Base-by-base conservation (phyloP, 2,113 vertebrate species). In the Onychorhynchus coronatus region DNA sequence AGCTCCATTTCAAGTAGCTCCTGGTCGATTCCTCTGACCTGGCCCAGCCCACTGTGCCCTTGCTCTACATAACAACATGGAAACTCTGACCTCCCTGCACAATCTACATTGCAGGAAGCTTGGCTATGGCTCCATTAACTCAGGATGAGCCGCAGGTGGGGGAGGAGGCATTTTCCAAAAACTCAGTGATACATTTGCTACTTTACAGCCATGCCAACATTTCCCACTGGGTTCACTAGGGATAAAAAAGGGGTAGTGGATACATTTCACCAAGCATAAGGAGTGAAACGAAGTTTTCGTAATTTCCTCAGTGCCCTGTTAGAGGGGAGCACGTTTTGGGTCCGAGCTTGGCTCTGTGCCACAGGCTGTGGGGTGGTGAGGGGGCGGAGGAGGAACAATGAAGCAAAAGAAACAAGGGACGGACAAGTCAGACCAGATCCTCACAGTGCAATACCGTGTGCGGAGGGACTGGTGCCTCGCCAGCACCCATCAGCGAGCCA, bases 401-500 rank as follows among this genome's bases (percentile, higher is more conserved):
- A 93, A 41, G 68, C 52, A 8, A 63, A 84, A 97, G 79, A 78
- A 82, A 88, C 27, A 77, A 76, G 46, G 67, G 35, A 72, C 12
- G 0, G 72, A 27, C 5, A 75, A 65, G 49, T 23, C 3, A 0
- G 92, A 93, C 68, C 90, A 50, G 74, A 97, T 95, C 91, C 95
- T 98, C 95, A 92, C 93, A 74, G 97, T 82, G 96, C 61, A 28
- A 55, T 61, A 67, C 94, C 88, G 5, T 47, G 94, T 83, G 95
- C 5, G 31, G n/a, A 93, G 67, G 92, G 85, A 78, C 22, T 7
- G 25, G 53, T 3, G 65, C 65, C 72, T 47, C 8, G 19, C 31
- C 17, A 70, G 39, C 2, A 5, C 20, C 61, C 42, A 1, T 99
- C 98, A 99, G 97, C 99, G 99, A 31, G 99, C 99, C 91, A 99